Base-by-base conservation (phyloP, 1,140 invertebrate genomes). In the Listronotus bonariensis region DNA sequence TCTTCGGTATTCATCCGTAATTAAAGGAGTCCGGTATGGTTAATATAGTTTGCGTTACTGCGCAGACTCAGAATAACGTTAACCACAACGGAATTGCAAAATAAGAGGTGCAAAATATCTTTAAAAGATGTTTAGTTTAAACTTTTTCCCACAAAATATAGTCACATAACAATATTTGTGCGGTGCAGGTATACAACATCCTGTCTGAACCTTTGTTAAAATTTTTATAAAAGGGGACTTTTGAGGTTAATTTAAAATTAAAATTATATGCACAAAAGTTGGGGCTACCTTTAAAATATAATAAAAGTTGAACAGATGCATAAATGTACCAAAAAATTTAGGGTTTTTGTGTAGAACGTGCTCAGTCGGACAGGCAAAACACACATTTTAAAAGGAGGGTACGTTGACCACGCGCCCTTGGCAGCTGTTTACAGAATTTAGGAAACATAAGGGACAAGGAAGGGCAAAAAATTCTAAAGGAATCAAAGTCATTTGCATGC, bases 361-460 rank as follows among this genome's bases (percentile, higher is more conserved):
- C 20, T n/a, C 10, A 51, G 46, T 18, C 34, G 5, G 36, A 41
- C 46, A 20, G 20, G 45, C 20, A 43, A 60, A 60, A 60, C n/a
- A 53, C 59, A 51, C 46, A 49, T 49, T 51, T 62, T 62, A 52
- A 62, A 62, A 45, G 48, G 48, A 62, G 59, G 59, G 49, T 62
- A 62, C 26, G 18, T 53, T 62, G 59, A 62, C 59, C 49, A 62
- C 40, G 48, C 46, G 51, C 41, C 59, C 59, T 62, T 51, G n/a
- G 36, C 59, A 62, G 59, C 45, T 62, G 59, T 62, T 62, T 53
- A 54, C 59, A 45, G 51, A 62, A 53, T 62, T 62, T 62, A 34
- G 59, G 46, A 62, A 62, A 60, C 12, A 20, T n/a, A 54, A 62
- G 59, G 59, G 59, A 62, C 48, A 62, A 45, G 36, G 10, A 31